Percentiles rank a stretch among this genome's conserved stretches.
phyloP scores from a whole-genome alignment of 2,888 invertebrate genomes.

The Malacosoma neustria region DNA sequence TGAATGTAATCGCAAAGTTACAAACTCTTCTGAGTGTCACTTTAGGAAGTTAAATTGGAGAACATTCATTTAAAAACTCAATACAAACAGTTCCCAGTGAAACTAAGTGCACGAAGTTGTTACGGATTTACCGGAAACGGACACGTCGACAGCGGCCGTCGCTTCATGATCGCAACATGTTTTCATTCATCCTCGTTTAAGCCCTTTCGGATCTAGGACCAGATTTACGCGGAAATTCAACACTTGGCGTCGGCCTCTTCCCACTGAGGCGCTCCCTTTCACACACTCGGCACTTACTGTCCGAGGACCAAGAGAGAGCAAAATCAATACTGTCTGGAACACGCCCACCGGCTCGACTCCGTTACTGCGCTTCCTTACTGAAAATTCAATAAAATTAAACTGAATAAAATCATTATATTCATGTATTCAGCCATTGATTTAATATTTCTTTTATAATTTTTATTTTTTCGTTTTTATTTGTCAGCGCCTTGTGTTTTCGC shows the following conservation, averaged over 20 bases:
- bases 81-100: conserved; percentile 46
- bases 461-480: too few species aligned
- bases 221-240: conserved; percentile 65
- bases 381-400: conserved; percentile 72
- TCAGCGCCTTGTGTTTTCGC: neutral
- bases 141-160: conserved; percentile 67
- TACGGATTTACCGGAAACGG: conserved; percentile 71
- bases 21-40: too few species aligned
- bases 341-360: conserved; percentile 65
- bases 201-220: conserved; percentile 37
- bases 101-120: conserved; percentile 65
- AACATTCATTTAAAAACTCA: conserved; percentile 15
- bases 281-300: conserved; percentile 26
- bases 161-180: conserved; percentile 71
- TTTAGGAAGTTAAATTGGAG: neutral
- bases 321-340: conserved; percentile 73
- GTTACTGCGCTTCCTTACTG: conserved; percentile 70
- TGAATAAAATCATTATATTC: conserved; percentile 64
- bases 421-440: too few species aligned
- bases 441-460: too few species aligned
- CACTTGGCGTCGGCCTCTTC: conserved; percentile 55
- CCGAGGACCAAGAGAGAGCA: conserved; percentile 44
- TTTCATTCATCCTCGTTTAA: conserved; percentile 70
- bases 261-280: conserved; percentile 41
- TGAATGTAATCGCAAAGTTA: too few species aligned